Percentiles rank a stretch among this genome's conserved stretches.
These are phyloP conservation scores for Coboldia fuscipes DNA, from an alignment of 1,140 invertebrate species.

Conservation along the genomic window DNA sequence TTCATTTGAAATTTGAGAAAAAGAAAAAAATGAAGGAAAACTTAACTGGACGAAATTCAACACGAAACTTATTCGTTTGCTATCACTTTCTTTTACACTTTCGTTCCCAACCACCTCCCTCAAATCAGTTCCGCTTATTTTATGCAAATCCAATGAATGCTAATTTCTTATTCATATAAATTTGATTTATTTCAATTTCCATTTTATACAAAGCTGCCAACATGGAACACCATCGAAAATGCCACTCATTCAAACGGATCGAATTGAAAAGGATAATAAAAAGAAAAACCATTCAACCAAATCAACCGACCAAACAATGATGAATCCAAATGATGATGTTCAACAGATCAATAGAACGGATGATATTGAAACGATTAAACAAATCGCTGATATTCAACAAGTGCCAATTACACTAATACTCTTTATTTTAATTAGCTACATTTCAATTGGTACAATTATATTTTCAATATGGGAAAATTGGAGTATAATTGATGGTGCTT, in stretches of 20 bases:
- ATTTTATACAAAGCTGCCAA: slow-evolving; percentile 25
- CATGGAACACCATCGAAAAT: slow-evolving; percentile 50
- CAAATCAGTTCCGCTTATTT: too few relatives aligned
- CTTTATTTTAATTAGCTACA: slow-evolving; percentile 42
- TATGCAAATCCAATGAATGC: too few relatives aligned
- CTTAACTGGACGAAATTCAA: too few relatives aligned
- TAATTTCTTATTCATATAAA: too few relatives aligned
- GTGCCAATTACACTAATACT: slow-evolving; percentile 52
- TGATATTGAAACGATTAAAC: neutral
- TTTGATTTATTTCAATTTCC: too few relatives aligned
- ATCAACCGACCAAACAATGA: neutral
- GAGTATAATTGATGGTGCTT: slow-evolving; percentile 62
- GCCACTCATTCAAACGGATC: slow-evolving; percentile 34
- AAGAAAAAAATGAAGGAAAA: too few relatives aligned
- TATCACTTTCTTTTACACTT: too few relatives aligned
- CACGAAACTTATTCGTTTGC: too few relatives aligned
- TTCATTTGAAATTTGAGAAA: too few relatives aligned
- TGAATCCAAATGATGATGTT: neutral
- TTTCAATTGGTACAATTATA: slow-evolving; percentile 43
- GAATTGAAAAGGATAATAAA: neutral
- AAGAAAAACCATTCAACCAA: neutral
- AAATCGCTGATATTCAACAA: slow-evolving; percentile 19
- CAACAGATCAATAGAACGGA: neutral
- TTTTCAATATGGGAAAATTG: slow-evolving; percentile 54
- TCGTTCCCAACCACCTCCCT: too few relatives aligned